Conservation (phyloP, 2,888 invertebrate species). For the Athalia circularis region DNA sequence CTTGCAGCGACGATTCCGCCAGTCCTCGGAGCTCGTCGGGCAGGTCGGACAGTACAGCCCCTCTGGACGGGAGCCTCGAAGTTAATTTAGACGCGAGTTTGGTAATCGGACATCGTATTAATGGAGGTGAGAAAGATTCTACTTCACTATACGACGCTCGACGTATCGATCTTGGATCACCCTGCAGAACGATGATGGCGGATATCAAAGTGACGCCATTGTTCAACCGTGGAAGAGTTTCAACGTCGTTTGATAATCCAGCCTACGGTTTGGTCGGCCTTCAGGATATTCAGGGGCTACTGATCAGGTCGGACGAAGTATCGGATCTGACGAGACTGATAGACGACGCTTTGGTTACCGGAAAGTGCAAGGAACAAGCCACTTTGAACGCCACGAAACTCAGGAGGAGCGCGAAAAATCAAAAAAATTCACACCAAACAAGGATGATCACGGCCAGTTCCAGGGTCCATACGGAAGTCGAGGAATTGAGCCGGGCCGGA, state of each 20-base stretch:
- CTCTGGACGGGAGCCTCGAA: constrained; percentile 65
- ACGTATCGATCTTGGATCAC: constrained; percentile 68
- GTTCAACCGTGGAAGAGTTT: constrained; percentile 58
- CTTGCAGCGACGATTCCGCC: constrained; percentile 71
- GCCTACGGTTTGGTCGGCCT: constrained; percentile 69
- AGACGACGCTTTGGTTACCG: constrained; percentile 59
- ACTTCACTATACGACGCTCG: constrained; percentile 64
- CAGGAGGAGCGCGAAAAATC: constrained; percentile 27
- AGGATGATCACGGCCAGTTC: background rate
- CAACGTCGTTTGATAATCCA: constrained; percentile 70
- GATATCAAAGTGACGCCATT: constrained; percentile 65
- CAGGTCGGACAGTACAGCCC: constrained; percentile 70
- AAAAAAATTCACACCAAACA: constrained; percentile 20
- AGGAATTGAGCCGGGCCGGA: constrained; percentile 62
- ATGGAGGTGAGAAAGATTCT: constrained; percentile 59
- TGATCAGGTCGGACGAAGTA: constrained; percentile 68
- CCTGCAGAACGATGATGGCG: constrained; percentile 63
- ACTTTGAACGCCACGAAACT: background rate
- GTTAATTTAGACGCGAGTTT: constrained; percentile 47
- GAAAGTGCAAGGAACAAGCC: constrained; percentile 23
- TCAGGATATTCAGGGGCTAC: constrained; percentile 64
- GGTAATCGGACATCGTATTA: constrained; percentile 19
- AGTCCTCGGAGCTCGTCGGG: constrained; percentile 72
- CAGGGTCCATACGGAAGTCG: constrained; percentile 57
- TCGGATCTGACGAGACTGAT: constrained; percentile 68